Conservation (phyloP, 2,888 invertebrate genomes). For the Ommatoiulus sabulosus region DNA sequence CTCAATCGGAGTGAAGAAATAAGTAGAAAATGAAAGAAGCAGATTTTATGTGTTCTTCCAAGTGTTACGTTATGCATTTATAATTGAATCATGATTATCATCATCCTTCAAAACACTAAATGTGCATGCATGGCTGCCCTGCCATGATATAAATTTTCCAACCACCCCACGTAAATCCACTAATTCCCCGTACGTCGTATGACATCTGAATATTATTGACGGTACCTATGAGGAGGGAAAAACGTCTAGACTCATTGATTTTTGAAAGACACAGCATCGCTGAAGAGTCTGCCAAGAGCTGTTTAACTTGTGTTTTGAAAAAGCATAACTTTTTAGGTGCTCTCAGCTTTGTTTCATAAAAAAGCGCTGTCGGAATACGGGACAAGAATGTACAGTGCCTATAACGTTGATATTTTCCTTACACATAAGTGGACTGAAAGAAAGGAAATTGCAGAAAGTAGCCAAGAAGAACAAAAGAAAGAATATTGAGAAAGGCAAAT, state of each 20-base stretch:
- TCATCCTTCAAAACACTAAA: neutral
- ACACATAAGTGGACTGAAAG: neutral
- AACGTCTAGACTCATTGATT: conserved; percentile 40
- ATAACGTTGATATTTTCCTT: neutral
- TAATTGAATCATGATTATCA: conserved; percentile 2
- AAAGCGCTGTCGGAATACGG: neutral
- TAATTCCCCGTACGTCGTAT: neutral
- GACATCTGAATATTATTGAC: conserved; percentile 28
- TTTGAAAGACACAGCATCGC: neutral
- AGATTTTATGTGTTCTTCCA: neutral
- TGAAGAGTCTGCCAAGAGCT: conserved; percentile 18
- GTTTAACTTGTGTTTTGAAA: neutral
- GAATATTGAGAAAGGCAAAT: neutral
- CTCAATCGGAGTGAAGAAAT: neutral
- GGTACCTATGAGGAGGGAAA: conserved; percentile 26
- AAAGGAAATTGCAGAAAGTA: neutral
- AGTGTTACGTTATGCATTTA: conserved; percentile 8
- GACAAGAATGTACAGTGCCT: neutral
- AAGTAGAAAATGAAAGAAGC: neutral
- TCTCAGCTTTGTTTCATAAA: conserved; percentile 13
- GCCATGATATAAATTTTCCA: neutral
- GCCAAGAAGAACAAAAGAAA: neutral
- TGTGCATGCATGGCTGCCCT: neutral
- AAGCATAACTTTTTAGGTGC: conserved; percentile 30
- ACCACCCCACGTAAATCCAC: neutral